Base-by-base conservation (phyloP, 2,113 vertebrate genomes). In the Litocranius walleri region DNA sequence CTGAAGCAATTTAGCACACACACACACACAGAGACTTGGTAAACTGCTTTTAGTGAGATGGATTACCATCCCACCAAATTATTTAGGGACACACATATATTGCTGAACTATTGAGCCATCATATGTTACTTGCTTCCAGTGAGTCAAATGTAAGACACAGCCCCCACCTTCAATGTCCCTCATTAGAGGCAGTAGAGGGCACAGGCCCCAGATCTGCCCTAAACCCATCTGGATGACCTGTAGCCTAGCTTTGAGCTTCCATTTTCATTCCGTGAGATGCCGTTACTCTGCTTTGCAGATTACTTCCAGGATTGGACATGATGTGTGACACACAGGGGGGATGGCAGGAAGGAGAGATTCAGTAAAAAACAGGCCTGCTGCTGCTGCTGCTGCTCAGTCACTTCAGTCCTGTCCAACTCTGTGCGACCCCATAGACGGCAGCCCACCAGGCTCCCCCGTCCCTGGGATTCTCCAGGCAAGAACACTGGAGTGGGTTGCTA, bases 171-270 rank as follows among this genome's bases (percentile, higher is more conserved):
- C 25, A 29, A 19, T 7, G 45, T 13, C 25, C 19, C 29, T 29
- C 27, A 15, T 19, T 5, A 78, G n/a, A 23, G 74, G 36, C 4
- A 29, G 33, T 2, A n/a, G 0, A n/a, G 19, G 82, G 16, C 54
- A 43, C 17, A 57, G 9, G 12, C 36, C 83, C 30, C 80, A 17
- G 59, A 21, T 64, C 40, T 30, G 54, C 54, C 50, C 15, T 10
- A 29, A 59, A 64, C 11, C 29, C 56, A 30, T 16, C 36, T 21
- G 29, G 16, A 30, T 43, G 52, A 23, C 9, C 11, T 7, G 36
- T 19, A 21, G 43, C 78, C 54, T 33, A 56, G 30, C 21, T 74
- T 27, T 29, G 56, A 61, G 43, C 36, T 27, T 84, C 56, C 9
- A 6, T 80, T 54, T 93, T 74, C 43, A 30, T 14, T 77, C 88